Percentiles rank a stretch among this genome's conserved stretches.
These are phyloP conservation scores for Ichneumoninae sp. DNA, from an alignment of 2,888 invertebrate genomes.

Conservation along the genomic window DNA sequence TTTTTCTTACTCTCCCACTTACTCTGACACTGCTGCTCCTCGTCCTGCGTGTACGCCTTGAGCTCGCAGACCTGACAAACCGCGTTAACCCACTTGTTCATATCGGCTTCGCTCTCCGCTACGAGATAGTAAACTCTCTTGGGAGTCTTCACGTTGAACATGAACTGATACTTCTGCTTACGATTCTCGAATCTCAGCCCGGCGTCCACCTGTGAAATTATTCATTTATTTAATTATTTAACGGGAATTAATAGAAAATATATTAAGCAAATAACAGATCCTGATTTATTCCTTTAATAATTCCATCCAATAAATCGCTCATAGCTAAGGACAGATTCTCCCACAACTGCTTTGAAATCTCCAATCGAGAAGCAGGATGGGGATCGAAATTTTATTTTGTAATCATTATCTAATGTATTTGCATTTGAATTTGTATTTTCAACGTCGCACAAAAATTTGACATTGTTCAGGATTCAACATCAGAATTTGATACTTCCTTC, in stretches of 20 bases:
- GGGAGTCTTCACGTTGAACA: conserved; percentile 95
- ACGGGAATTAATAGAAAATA: neutral
- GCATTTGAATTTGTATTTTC: too few species aligned
- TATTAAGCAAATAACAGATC: neutral
- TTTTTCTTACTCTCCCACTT: conserved; percentile 60
- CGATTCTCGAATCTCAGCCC: conserved; percentile 93
- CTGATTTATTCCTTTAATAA: too few species aligned
- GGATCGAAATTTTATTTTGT: too few species aligned
- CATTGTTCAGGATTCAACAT: too few species aligned
- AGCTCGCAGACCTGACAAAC: conserved; percentile 96
- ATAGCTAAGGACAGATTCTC: too few species aligned
- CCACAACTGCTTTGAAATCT: too few species aligned
- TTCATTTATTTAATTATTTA: neutral
- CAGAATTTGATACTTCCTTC: too few species aligned
- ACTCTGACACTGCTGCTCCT: conserved; percentile 83
- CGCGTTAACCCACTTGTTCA: conserved; percentile 98
- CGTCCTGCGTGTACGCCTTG: conserved; percentile 89
- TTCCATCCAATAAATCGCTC: too few species aligned
- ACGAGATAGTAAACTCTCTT: conserved; percentile 96
- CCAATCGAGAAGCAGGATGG: too few species aligned
- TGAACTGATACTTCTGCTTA: conserved; percentile 92
- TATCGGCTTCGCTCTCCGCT: conserved; percentile 95
- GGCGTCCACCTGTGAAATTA: conserved; percentile 89
- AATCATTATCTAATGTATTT: too few species aligned
- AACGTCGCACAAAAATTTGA: too few species aligned